These are phyloP conservation scores for Rhagologus leucostigma DNA, from an alignment of 2,113 vertebrate species.

Conservation along the genomic window DNA sequence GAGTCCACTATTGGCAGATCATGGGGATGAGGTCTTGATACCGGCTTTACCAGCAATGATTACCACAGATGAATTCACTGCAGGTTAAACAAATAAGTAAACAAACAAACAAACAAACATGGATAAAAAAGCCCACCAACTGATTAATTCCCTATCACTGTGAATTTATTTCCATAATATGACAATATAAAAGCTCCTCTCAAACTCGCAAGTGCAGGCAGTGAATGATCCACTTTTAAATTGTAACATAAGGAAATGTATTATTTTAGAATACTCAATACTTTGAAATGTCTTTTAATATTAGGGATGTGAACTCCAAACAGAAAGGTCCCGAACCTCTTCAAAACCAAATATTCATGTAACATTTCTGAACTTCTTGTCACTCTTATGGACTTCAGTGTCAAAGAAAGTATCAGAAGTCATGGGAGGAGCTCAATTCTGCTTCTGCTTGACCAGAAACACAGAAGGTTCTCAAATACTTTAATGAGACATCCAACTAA, in stretches of 20 bases:
- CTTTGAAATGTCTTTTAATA: neutral
- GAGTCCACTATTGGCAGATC: conserved; percentile 47
- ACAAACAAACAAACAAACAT: neutral
- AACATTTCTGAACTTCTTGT: neutral
- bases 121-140: neutral
- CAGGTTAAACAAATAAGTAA: conserved; percentile 25
- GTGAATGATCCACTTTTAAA: neutral
- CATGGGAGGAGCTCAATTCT: neutral
- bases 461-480: neutral
- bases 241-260: neutral
- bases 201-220: neutral
- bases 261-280: neutral
- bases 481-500: neutral
- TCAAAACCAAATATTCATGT: neutral
- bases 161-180: neutral
- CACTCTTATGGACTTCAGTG: neutral
- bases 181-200: neutral
- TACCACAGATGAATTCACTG: neutral
- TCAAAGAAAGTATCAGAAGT: neutral
- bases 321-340: neutral
- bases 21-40: conserved; percentile 49
- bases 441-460: neutral
- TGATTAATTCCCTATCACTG: neutral
- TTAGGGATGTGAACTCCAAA: neutral
- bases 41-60: neutral